phyloP scores from a whole-genome alignment of 2,888 invertebrate species.

The Oxytorus armatus region DNA sequence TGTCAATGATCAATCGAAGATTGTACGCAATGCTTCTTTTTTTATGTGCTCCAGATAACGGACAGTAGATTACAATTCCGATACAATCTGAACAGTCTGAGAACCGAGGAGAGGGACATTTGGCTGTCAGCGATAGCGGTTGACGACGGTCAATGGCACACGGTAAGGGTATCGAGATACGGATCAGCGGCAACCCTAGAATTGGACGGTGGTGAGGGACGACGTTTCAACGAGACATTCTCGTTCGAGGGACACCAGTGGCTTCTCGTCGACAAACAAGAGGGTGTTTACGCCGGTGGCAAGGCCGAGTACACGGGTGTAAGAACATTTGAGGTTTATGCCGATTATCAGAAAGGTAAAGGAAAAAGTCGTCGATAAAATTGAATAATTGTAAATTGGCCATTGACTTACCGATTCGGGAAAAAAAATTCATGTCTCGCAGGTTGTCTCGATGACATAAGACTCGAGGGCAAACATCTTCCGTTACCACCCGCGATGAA shows the following conservation, averaged over 20 bases:
- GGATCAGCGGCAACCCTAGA: slow-evolving; percentile 97
- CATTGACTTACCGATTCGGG: background rate
- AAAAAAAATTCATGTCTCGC: too few species aligned
- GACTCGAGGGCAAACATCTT: slow-evolving; percentile 97
- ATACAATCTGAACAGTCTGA: slow-evolving; percentile 95
- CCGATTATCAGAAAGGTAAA: slow-evolving; percentile 96
- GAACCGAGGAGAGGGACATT: slow-evolving; percentile 95
- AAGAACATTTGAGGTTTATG: slow-evolving; percentile 96
- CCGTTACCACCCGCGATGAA: slow-evolving; percentile 98
- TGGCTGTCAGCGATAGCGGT: slow-evolving; percentile 96
- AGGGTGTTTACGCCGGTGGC: slow-evolving; percentile 97
- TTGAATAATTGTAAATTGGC: too few species aligned
- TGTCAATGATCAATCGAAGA: background rate
- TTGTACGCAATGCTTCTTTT: background rate
- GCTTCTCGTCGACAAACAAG: slow-evolving; percentile 96
- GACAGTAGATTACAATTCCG: slow-evolving; percentile 95
- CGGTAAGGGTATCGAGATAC: slow-evolving; percentile 94
- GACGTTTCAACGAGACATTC: slow-evolving; percentile 96
- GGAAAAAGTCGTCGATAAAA: slow-evolving; percentile 3
- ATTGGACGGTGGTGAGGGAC: slow-evolving; percentile 97
- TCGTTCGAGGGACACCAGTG: slow-evolving; percentile 96
- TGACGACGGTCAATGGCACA: slow-evolving; percentile 99
- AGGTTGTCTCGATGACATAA: slow-evolving; percentile 93
- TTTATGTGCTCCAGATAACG: slow-evolving; percentile 88
- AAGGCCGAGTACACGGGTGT: slow-evolving; percentile 98